A percentile compares a stretch with the other conserved stretches of the same genome.
Conservation (phyloP, 1,140 invertebrate species). For the Meloidogyne exigua region DNA sequence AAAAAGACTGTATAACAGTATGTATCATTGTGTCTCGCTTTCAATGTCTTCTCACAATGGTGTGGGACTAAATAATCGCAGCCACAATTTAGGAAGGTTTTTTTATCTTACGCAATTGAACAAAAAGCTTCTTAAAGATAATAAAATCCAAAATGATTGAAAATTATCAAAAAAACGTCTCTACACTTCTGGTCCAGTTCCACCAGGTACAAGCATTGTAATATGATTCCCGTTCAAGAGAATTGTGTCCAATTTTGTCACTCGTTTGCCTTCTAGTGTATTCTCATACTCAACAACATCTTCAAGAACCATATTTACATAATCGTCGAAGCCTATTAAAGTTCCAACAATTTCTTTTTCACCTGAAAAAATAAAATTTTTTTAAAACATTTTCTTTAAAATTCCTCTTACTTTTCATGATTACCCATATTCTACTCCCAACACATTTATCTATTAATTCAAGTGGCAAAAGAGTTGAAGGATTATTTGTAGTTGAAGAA, state of each 20-base stretch:
- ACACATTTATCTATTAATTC: constrained; percentile 99
- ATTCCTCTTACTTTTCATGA: constrained; percentile 96
- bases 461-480: constrained; percentile 71
- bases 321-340: constrained; percentile 94
- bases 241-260: constrained; percentile 96
- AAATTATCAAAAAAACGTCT: not conserved
- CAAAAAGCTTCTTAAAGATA: too few species aligned
- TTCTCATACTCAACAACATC: constrained; percentile 77
- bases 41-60: too few species aligned
- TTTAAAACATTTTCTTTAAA: too few species aligned
- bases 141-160: not conserved
- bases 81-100: too few species aligned
- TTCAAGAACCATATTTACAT: constrained; percentile 77
- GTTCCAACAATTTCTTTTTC: constrained; percentile 99
- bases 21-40: too few species aligned
- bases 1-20: too few species aligned
- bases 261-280: constrained; percentile 88
- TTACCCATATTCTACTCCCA: constrained; percentile 95
- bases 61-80: too few species aligned
- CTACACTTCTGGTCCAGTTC: constrained; percentile 40
- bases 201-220: constrained; percentile 41
- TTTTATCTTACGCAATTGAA: too few species aligned
- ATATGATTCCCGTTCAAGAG: constrained; percentile 98
- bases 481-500: constrained; percentile 49
- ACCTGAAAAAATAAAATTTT: constrained; percentile 76